Conservation (phyloP, 2,888 invertebrate species). For the Polyploca ridens region DNA sequence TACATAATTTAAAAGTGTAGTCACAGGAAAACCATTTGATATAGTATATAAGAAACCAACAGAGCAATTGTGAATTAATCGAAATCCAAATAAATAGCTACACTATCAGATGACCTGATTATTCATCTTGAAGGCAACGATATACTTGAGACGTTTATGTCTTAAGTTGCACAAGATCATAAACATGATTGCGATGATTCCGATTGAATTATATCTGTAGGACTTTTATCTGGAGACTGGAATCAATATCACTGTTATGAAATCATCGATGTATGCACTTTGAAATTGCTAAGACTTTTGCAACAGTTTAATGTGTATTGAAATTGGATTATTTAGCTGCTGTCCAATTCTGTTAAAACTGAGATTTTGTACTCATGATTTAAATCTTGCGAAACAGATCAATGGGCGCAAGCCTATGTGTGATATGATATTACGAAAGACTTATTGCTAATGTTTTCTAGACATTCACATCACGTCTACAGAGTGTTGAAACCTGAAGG, state of each 20-base stretch:
- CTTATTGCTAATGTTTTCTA: too few relatives aligned
- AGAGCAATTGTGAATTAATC: neutral
- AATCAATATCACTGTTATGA: constrained; percentile 2
- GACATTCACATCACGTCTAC: too few relatives aligned
- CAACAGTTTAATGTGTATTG: neutral
- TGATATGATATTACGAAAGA: too few relatives aligned
- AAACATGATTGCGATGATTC: neutral
- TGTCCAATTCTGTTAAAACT: neutral
- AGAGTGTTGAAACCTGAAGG: too few relatives aligned
- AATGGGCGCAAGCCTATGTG: too few relatives aligned
- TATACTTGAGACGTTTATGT: neutral
- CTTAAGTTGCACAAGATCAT: constrained; percentile 4
- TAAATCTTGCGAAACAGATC: neutral
- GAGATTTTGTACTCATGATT: neutral
- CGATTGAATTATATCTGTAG: neutral
- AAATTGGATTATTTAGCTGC: neutral
- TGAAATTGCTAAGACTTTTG: neutral
- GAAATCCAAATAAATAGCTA: neutral
- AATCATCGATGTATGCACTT: neutral
- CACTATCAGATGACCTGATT: constrained; percentile 3
- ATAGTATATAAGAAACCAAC: neutral
- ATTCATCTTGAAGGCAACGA: neutral
- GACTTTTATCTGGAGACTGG: neutral
- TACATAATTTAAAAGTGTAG: too few relatives aligned
- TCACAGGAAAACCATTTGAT: neutral